Base-by-base conservation (phyloP, 2,113 vertebrate genomes). In the Grantiella picta region DNA sequence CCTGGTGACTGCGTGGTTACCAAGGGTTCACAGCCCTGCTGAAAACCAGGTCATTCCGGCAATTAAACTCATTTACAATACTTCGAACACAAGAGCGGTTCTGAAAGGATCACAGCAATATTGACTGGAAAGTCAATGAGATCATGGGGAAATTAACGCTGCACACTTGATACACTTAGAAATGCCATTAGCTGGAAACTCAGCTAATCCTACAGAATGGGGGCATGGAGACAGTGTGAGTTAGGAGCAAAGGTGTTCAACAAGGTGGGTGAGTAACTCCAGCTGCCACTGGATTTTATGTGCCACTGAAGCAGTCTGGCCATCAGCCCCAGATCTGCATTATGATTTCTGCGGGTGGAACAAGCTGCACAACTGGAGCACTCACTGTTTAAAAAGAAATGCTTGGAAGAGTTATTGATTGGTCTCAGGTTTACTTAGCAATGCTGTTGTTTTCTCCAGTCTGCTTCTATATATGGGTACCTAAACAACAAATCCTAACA, bases 91-190 rank as follows among this genome's bases (percentile, higher is more conserved):
- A 85, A 92, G 82, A 89, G 56, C 22, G 84, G 68, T 70, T 96
- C 90, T 92, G 77, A 90, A 96, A 94, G 80, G 80, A 96, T 96
- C 94, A 86, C 29, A 9, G 68, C 35, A 86, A 90, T 96, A 96
- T 95, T 84, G 95, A 94, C 94, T 86, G 61, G 94, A 86, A 96
- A 96, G 90, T 95, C 94, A 94, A 95, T 97, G 93, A 92, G 93
- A 92, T 96, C 76, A 82, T 93, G 69, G 92, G 90, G 88, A 96
- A 96, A 96, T 96, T 92, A 97, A 90, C 40, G 2, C n/a, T 93
- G 82, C 90, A 75, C 92, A 90, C 80, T 96, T 90, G 93, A 92
- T 96, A 93, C 82, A 65, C 85, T 96, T 87, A 57, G 81, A 96
- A 95, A 92, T 82, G 86, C 61, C 77, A 79, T 92, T 92, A 96